phyloP scores from a whole-genome alignment of 2,113 vertebrate genomes.

The Beaufortia kweichowensis region DNA sequence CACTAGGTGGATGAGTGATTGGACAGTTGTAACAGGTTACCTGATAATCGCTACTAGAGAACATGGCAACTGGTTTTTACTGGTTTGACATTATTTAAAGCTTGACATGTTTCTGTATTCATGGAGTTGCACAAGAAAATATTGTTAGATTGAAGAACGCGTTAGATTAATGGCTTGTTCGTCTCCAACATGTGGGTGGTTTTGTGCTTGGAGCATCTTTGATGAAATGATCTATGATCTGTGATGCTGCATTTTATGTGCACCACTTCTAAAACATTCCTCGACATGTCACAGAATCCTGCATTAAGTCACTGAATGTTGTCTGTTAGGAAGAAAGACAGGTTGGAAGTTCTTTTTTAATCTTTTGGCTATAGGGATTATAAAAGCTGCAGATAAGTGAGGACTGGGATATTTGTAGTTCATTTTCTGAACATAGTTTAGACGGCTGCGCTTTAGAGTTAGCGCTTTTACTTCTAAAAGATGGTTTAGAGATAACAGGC shows the following conservation, averaged over 20 bases:
- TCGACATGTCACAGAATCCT: slow-evolving; percentile 5
- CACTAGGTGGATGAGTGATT: slow-evolving; percentile 5
- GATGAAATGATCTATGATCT: too few relatives aligned
- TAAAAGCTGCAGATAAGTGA: too few relatives aligned
- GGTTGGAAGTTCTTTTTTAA: slow-evolving; percentile 16
- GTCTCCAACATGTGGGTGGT: slow-evolving; percentile 11
- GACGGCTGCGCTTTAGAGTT: neutral
- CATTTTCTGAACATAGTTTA: neutral
- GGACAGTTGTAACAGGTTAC: slow-evolving; percentile 10
- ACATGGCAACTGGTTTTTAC: neutral
- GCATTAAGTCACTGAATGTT: slow-evolving; percentile 19
- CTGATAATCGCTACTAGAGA: neutral
- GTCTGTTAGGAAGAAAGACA: slow-evolving; percentile 17
- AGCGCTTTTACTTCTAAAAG: neutral
- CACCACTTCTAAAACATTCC: slow-evolving; percentile 2
- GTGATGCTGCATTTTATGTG: slow-evolving; percentile 22
- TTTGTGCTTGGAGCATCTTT: slow-evolving; percentile 28
- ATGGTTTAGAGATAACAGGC: neutral
- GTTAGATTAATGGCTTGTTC: too few relatives aligned
- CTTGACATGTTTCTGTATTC: neutral
- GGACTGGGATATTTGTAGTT: neutral
- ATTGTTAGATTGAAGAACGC: neutral
- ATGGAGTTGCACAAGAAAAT: too few relatives aligned
- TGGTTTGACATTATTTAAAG: neutral
- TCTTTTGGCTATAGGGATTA: slow-evolving; percentile 8